phyloP scores from a whole-genome alignment of 1,140 invertebrate genomes.

The Camponotus floridanus region DNA sequence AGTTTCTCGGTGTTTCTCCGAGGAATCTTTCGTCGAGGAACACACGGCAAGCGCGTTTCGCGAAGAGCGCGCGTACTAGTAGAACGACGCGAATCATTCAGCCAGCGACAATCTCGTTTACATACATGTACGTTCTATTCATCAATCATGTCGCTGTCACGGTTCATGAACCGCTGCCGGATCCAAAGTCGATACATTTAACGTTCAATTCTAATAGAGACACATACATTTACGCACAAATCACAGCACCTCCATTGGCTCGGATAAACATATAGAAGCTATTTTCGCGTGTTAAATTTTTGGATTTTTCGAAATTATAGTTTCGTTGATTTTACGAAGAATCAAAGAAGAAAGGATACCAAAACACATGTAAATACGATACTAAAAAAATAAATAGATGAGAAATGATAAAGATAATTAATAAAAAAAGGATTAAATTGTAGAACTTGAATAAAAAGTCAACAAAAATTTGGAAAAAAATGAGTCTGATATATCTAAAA shows the following conservation, averaged over 20 bases:
- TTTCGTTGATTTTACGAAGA: background rate
- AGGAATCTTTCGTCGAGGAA: background rate
- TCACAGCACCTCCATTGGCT: background rate
- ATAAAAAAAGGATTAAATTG: no score
- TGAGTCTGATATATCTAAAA: slow-evolving; percentile 1
- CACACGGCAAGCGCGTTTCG: background rate
- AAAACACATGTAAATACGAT: background rate
- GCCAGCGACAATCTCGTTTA: background rate
- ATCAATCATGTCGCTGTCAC: background rate
- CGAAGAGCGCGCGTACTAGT: background rate
- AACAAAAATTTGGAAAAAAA: background rate
- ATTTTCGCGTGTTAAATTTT: slow-evolving; percentile 32
- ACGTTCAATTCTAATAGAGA: background rate
- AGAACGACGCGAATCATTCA: background rate
- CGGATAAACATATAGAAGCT: slow-evolving; percentile 9
- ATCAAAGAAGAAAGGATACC: background rate
- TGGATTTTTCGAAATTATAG: background rate
- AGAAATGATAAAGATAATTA: background rate
- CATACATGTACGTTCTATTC: background rate
- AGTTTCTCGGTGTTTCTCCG: no score
- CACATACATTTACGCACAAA: no score
- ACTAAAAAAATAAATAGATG: background rate
- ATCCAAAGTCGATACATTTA: background rate
- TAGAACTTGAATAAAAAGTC: background rate
- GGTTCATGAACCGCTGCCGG: background rate